phyloP scores from a whole-genome alignment of 2,113 vertebrate genomes.

The Rousettus leschenaultii region DNA sequence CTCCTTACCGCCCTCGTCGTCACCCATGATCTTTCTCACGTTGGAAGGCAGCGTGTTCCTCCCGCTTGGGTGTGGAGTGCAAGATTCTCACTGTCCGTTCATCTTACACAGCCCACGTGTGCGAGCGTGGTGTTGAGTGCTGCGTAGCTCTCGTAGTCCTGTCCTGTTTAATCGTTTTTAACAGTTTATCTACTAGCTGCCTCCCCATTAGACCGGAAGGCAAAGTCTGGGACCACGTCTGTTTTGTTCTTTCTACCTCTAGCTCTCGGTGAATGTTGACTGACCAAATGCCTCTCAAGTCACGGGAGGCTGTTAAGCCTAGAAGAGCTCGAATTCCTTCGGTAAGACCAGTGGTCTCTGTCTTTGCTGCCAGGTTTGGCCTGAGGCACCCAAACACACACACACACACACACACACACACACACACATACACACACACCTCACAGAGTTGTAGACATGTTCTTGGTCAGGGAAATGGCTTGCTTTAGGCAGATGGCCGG shows the following conservation, averaged over 20 bases:
- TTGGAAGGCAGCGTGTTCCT: not conserved
- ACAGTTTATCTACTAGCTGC: too few relatives aligned
- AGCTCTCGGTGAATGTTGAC: not conserved
- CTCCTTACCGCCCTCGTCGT: not conserved
- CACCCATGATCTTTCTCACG: not conserved
- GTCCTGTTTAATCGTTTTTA: not conserved
- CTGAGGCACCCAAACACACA: not conserved
- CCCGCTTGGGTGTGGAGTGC: fast-evolving
- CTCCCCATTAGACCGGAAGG: not conserved
- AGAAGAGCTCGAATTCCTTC: not conserved
- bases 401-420: too few relatives aligned
- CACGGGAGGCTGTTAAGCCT: not conserved
- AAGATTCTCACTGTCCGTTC: too few relatives aligned
- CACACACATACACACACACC: fast-evolving
- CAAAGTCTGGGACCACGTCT: not conserved
- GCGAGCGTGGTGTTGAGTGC: not conserved
- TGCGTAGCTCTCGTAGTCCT: not conserved
- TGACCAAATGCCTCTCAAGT: not conserved
- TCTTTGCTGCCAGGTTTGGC: not conserved
- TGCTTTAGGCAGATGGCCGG: not conserved
- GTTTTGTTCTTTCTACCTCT: not conserved
- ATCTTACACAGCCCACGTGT: fast-evolving
- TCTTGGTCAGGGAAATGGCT: not conserved
- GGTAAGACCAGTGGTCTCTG: not conserved
- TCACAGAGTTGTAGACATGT: not conserved